These are phyloP conservation scores for Pteronotus mesoamericanus DNA, from an alignment of 2,797 vertebrate genomes.

Conservation along the genomic window DNA sequence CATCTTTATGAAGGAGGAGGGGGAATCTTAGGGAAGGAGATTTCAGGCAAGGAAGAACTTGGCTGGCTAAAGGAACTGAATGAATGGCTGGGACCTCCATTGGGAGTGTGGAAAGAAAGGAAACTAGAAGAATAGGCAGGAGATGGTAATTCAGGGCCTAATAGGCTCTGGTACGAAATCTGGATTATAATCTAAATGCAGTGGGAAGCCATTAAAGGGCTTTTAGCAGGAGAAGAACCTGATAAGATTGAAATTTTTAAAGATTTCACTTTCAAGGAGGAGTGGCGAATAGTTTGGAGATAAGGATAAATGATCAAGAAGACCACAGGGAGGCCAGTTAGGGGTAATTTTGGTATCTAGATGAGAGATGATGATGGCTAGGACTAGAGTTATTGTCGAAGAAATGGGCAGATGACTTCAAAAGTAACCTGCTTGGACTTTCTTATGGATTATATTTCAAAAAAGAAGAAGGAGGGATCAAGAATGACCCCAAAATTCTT, in stretches of 20 bases:
- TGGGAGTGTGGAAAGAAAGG: not conserved
- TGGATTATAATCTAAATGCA: not conserved
- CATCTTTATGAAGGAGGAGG: not conserved
- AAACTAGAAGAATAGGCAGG: not conserved
- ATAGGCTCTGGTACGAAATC: not conserved
- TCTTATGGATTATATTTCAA: not conserved
- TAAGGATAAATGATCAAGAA: not conserved
- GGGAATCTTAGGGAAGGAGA: not conserved
- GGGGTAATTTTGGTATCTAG: not conserved
- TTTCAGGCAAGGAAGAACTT: not conserved
- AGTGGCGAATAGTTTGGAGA: not conserved
- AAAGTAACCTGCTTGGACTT: not conserved
- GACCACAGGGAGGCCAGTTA: not conserved
- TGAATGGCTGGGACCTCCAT: not conserved
- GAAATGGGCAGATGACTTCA: not conserved
- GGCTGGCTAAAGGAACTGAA: not conserved
- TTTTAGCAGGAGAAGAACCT: not conserved
- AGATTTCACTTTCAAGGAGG: not conserved
- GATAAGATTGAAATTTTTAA: not conserved
- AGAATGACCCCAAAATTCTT: not conserved
- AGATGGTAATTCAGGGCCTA: not conserved
- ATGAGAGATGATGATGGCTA: not conserved
- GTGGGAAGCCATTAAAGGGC: not conserved
- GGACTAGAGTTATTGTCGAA: not conserved
- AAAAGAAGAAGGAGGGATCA: not conserved